Evolutionary conservation across 2,113 vertebrate species (phyloP), one percentile per base, ranked within the genome.

Genomic region (Antechinus flavipes): DNA sequence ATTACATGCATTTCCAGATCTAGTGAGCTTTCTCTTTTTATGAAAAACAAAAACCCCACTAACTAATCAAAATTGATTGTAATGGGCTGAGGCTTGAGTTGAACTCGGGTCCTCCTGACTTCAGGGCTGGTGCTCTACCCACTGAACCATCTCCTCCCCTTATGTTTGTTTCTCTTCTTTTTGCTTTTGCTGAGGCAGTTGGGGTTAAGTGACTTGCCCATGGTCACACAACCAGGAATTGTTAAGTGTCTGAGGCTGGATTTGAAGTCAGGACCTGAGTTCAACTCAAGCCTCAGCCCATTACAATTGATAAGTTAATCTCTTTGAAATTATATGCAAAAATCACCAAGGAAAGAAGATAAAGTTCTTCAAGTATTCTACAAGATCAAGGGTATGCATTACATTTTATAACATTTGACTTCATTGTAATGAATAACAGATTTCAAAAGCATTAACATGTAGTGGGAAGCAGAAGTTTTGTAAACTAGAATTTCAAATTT

Each of bases 401-500:
- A 19, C 35, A 84, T 42, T 22, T 84, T 42, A 84, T 8, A 76
- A 35, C 35, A 76, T n/a, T n/a, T n/a, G 16, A 16, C 35, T 35
- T 68, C 26, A 35, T 68, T 68, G 30, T 30, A n/a, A 35, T 76
- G 35, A 76, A n/a, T 76, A 76, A n/a, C 4, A n/a, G 61, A 76
- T 76, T n/a, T 16, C 12, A 12, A 76, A 76, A 76, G 35, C 14
- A n/a, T 76, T 76, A 76, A 76, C 30, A 76, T 14, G 61, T n/a
- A n/a, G 35, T n/a, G 35, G 16, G 5, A 76, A 76, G 35, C 35
- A n/a, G 30, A 76, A 76, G 35, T 76, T 42, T 22, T 16, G 68
- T n/a, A 16, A 84, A 42, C 35, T 42, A 7, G n/a, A 42, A 42
- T 90, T 14, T 84, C 42, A 95, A 93, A 93, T 93, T 92, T 92